Evolutionary conservation across 2,113 vertebrate species (phyloP).

Genomic region (Eolophus roseicapilla): DNA sequence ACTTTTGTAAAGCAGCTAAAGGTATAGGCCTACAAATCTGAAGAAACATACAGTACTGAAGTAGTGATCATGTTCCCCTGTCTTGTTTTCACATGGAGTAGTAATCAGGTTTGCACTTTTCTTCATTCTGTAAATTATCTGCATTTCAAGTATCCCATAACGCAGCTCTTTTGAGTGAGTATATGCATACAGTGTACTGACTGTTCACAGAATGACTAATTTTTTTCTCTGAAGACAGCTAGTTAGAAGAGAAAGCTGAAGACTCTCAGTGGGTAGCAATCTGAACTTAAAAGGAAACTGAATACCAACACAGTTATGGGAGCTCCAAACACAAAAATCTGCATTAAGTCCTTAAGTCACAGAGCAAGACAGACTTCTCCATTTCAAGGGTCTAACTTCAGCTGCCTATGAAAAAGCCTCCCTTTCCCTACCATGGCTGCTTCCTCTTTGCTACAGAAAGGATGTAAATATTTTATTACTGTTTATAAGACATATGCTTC

Average conservation of each 20-base stretch:
- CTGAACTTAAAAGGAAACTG: neutral
- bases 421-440: accelerated
- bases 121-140: neutral
- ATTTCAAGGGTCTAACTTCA: neutral
- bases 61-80: accelerated
- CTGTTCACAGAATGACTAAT: neutral
- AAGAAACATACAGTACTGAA: neutral
- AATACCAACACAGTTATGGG: neutral
- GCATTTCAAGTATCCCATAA: neutral
- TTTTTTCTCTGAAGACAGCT: neutral
- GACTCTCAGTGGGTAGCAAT: neutral
- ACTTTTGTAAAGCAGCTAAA: neutral
- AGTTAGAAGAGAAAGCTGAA: neutral
- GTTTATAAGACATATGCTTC: neutral
- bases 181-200: neutral
- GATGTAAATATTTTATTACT: neutral
- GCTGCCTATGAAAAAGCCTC: neutral
- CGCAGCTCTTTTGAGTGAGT: neutral
- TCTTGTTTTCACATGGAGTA: neutral
- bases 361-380: neutral
- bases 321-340: neutral
- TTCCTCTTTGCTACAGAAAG: neutral
- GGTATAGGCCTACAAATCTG: neutral
- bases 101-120: neutral
- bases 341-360: neutral